Conservation (phyloP, 2,888 invertebrate species). For the Synergus japonicus region DNA sequence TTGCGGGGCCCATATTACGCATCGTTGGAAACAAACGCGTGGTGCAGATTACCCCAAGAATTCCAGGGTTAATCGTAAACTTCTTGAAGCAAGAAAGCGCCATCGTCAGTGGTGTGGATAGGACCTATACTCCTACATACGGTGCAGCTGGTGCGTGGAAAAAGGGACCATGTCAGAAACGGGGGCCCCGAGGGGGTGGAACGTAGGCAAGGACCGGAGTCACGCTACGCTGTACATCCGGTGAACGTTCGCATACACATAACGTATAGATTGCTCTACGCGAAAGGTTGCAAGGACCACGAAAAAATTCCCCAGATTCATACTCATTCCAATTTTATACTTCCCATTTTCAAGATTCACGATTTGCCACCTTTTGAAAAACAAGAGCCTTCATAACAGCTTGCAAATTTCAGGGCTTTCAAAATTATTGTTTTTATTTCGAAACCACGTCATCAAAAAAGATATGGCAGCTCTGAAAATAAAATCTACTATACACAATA, state of each 20-base stretch:
- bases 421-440: not conserved
- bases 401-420: not conserved
- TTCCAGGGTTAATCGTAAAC: constrained; percentile 47
- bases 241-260: constrained; percentile 55
- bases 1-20: constrained; percentile 43
- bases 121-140: constrained; percentile 44
- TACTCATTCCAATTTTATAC: not conserved
- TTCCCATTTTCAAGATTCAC: too few relatives aligned
- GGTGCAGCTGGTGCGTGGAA: constrained; percentile 49
- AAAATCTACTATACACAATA: too few relatives aligned
- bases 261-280: constrained; percentile 21
- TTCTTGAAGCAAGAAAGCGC: constrained; percentile 37
- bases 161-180: constrained; percentile 44
- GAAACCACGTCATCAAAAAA: too few relatives aligned
- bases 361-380: too few relatives aligned
- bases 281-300: constrained; percentile 6
- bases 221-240: constrained; percentile 75
- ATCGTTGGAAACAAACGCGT: constrained; percentile 52
- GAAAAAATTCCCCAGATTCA: not conserved
- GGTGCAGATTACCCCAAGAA: constrained; percentile 46
- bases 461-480: too few relatives aligned
- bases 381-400: too few relatives aligned
- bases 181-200: constrained; percentile 51
- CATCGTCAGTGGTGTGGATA: constrained; percentile 36
- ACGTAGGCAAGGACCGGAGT: constrained; percentile 68